Conservation (phyloP, 2,113 vertebrate species). For the Arvicanthis niloticus region DNA sequence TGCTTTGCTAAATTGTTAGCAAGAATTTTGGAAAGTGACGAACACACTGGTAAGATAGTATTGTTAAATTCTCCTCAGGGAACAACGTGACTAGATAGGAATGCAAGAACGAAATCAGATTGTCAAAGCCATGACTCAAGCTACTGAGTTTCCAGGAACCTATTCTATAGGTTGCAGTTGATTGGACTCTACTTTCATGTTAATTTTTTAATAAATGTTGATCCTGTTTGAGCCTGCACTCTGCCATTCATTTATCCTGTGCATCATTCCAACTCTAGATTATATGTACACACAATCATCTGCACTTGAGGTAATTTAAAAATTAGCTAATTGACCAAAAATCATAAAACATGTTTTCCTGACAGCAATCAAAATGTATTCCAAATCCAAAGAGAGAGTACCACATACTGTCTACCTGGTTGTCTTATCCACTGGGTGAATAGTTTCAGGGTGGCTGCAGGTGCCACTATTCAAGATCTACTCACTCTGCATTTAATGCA, state of each 20-base stretch:
- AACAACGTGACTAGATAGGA: neutral
- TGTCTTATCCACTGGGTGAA: neutral
- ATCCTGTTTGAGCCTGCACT: neutral
- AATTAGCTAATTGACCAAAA: neutral
- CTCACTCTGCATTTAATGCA: neutral
- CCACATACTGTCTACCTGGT: neutral
- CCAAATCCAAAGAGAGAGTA: constrained; percentile 8
- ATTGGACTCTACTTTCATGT: constrained; percentile 19
- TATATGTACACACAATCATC: neutral
- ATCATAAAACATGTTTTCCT: neutral
- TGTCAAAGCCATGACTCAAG: neutral
- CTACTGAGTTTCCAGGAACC: neutral
- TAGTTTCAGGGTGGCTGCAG: neutral
- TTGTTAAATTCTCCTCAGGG: constrained; percentile 58
- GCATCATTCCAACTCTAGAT: neutral
- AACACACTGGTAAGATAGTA: constrained; percentile 34
- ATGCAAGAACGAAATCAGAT: constrained; percentile 17
- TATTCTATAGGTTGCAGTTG: neutral
- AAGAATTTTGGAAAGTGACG: constrained; percentile 58
- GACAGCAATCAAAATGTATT: neutral
- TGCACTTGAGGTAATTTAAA: neutral
- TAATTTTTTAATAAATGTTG: neutral
- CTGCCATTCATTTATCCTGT: neutral
- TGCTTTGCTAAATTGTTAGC: constrained; percentile 58
- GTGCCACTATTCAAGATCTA: neutral